A percentile compares a stretch with the other conserved stretches of the same genome.
Conservation (phyloP, 2,888 invertebrate species). For the Harpagoxenus sublaevis region DNA sequence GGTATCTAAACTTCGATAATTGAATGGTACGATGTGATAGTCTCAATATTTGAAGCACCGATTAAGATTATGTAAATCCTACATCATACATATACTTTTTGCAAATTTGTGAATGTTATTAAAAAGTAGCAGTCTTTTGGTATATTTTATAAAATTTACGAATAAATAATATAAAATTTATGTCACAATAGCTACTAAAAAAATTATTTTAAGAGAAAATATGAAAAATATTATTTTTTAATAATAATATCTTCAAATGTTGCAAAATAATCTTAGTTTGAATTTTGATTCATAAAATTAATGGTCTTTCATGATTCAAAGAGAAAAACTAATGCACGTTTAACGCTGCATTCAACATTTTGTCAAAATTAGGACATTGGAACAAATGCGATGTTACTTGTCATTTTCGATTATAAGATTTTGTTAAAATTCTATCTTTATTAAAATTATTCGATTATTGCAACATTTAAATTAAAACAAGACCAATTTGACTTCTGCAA, state of each 20-base stretch:
- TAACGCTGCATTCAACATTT: not conserved
- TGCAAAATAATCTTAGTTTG: not conserved
- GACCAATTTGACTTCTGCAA: not conserved
- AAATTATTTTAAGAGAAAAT: not conserved
- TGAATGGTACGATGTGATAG: not conserved
- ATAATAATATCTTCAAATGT: not conserved
- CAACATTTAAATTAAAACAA: not conserved
- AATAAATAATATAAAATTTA: not conserved
- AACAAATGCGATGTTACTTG: not conserved
- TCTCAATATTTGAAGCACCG: not conserved
- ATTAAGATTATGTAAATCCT: not conserved
- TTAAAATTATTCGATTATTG: not conserved
- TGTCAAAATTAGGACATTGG: not conserved
- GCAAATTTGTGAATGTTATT: not conserved
- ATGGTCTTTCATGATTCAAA: not conserved
- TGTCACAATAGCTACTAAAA: not conserved
- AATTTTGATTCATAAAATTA: not conserved
- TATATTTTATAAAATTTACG: not conserved
- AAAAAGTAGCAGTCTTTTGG: not conserved
- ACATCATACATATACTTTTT: not conserved
- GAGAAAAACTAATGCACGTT: not conserved
- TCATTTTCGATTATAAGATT: not conserved
- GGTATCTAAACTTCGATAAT: slow-evolving; percentile 6
- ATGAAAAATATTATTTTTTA: not conserved
- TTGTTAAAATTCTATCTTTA: not conserved